Percentiles rank a stretch among this genome's conserved stretches.
phyloP scores from a whole-genome alignment of 2,888 invertebrate genomes.

The Pachycephus smyrnensis region DNA sequence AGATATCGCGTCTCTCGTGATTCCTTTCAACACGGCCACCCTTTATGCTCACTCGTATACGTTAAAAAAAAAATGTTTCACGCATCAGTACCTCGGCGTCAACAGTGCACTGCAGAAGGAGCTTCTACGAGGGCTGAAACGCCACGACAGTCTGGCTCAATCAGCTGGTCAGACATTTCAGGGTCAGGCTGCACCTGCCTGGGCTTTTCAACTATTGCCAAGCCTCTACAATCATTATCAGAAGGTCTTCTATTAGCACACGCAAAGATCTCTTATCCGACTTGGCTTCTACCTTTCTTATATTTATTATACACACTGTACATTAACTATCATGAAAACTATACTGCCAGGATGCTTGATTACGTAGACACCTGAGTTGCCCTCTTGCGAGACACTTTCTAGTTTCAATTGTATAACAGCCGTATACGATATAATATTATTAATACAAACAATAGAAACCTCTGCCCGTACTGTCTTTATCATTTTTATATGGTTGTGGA shows the following conservation, averaged over 20 bases:
- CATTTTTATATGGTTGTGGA: neutral
- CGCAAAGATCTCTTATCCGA: conserved; percentile 7
- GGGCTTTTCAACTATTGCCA: conserved; percentile 89
- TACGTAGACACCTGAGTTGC: neutral
- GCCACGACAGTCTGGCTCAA: conserved; percentile 44
- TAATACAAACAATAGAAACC: neutral
- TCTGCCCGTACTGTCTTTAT: neutral
- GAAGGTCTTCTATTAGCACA: conserved; percentile 72
- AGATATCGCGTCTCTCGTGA: conserved; percentile 21
- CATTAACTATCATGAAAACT: neutral
- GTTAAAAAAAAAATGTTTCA: conserved; percentile 40
- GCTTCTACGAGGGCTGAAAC: conserved; percentile 61
- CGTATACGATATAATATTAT: neutral
- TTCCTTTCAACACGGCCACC: neutral
- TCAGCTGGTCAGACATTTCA: conserved; percentile 43
- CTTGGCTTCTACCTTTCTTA: conserved; percentile 11
- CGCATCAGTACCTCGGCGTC: conserved; percentile 60
- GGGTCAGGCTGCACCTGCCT: conserved; percentile 71
- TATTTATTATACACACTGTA: conserved; percentile 4
- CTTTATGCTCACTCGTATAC: neutral
- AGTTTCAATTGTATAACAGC: neutral
- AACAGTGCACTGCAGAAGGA: conserved; percentile 63
- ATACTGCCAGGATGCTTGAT: neutral
- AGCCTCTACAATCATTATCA: conserved; percentile 86
- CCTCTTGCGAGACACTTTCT: neutral